Conservation (phyloP, 2,113 vertebrate genomes). For the Nansenia antarctica region DNA sequence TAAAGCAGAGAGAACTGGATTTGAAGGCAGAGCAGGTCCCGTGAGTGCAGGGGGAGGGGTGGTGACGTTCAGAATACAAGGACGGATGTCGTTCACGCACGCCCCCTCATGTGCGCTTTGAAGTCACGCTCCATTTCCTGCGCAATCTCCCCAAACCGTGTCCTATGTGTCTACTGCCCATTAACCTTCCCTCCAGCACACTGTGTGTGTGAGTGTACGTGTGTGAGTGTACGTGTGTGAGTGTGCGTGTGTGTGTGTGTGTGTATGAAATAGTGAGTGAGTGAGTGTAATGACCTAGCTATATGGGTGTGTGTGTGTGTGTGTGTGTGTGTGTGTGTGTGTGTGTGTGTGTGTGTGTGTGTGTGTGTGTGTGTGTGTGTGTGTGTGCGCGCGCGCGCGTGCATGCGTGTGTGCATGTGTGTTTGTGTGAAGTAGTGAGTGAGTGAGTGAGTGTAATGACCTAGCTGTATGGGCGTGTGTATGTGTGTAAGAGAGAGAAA, state of each 20-base stretch:
- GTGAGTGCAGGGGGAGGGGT: neutral
- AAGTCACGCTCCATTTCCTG: constrained; percentile 60
- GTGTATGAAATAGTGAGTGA: constrained; percentile 14
- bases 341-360: too few relatives aligned
- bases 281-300: constrained; percentile 11
- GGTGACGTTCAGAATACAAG: constrained; percentile 42
- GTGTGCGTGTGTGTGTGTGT: constrained; percentile 25
- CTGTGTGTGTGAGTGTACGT: neutral
- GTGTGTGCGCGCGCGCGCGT: neutral
- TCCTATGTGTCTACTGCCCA: constrained; percentile 49
- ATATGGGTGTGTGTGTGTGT: constrained; percentile 29
- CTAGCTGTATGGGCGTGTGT: constrained; percentile 25
- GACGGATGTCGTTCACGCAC: constrained; percentile 15
- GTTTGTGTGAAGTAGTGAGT: constrained; percentile 26
- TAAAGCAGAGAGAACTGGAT: neutral
- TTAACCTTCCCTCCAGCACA: constrained; percentile 58
- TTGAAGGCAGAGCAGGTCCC: constrained; percentile 16
- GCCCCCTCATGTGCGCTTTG: constrained; percentile 40
- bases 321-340: constrained; percentile 34
- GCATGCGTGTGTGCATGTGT: constrained; percentile 23
- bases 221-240: neutral
- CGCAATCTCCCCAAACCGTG: constrained; percentile 52
- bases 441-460: constrained; percentile 18
- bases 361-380: constrained; percentile 5
- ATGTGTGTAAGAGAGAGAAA: constrained; percentile 24